Evolutionary conservation across 2,113 vertebrate genomes (phyloP).

Genomic region (Oncorhynchus nerka): DNA sequence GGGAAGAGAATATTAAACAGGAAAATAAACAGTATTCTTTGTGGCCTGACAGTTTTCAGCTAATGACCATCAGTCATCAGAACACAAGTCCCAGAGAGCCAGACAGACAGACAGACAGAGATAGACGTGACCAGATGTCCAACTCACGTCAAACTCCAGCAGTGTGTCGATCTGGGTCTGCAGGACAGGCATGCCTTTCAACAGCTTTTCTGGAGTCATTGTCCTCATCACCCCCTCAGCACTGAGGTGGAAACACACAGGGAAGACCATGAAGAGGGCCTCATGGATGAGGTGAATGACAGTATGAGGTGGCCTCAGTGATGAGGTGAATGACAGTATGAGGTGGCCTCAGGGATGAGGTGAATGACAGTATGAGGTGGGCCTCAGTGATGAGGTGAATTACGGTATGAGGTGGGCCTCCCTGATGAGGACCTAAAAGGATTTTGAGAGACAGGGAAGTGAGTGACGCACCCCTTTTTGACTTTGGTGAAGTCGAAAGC

Average conservation of each 20-base stretch:
- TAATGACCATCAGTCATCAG: no score
- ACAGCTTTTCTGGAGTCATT: conserved; percentile 94
- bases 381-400: background rate
- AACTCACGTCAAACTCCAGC: conserved; percentile 94
- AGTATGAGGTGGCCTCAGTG: no score
- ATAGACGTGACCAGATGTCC: background rate
- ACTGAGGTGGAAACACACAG: conserved; percentile 62
- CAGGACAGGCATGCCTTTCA: conserved; percentile 97
- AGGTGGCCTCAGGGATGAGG: no score
- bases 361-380: background rate
- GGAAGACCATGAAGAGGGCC: background rate
- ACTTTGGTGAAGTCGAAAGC: conserved; percentile 99
- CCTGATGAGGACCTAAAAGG: background rate
- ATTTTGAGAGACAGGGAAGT: background rate
- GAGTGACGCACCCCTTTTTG: conserved; percentile 88
- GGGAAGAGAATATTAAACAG: no score
- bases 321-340: background rate
- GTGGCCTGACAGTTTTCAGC: no score
- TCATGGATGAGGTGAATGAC: background rate
- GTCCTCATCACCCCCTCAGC: conserved; percentile 97
- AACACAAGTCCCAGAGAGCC: background rate
- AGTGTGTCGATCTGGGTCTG: conserved; percentile 97
- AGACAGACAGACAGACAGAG: conserved; percentile 1
- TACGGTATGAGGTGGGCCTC: background rate
- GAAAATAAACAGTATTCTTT: no score